These are phyloP conservation scores for Aegithalos caudatus DNA, from an alignment of 2,113 vertebrate genomes.

Conservation along the genomic window DNA sequence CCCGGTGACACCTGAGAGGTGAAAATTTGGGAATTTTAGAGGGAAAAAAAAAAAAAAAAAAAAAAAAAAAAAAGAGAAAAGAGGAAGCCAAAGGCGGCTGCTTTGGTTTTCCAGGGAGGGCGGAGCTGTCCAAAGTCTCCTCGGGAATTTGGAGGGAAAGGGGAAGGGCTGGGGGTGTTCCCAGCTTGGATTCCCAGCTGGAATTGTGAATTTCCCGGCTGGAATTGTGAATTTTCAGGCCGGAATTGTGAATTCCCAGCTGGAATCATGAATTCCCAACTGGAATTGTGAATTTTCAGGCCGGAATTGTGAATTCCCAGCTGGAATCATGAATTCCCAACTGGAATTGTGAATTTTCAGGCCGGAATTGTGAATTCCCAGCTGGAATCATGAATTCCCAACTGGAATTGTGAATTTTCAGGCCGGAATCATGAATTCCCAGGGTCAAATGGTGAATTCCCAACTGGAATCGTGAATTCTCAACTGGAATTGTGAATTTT, in stretches of 20 bases:
- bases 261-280: neutral
- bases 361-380: rapidly evolving
- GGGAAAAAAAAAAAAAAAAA: neutral
- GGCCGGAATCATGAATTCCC: rapidly evolving
- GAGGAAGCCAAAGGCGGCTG: rapidly evolving
- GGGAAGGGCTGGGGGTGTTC: neutral
- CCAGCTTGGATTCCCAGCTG: neutral
- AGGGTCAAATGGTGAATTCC: neutral
- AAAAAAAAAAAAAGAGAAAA: neutral
- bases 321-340: neutral
- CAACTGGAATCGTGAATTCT: rapidly evolving
- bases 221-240: rapidly evolving
- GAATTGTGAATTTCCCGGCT: neutral
- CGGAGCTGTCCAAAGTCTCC: rapidly evolving
- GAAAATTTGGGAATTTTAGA: neutral
- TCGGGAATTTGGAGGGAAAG: neutral
- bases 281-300: neutral
- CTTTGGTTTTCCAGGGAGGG: neutral
- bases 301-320: neutral
- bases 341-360: rapidly evolving
- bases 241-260: neutral
- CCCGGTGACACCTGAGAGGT: neutral
- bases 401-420: rapidly evolving
- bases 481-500: neutral
- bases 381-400: rapidly evolving